These are phyloP conservation scores for Drosophila arizonae DNA, from an alignment of 1,140 invertebrate genomes.

Conservation along the genomic window DNA sequence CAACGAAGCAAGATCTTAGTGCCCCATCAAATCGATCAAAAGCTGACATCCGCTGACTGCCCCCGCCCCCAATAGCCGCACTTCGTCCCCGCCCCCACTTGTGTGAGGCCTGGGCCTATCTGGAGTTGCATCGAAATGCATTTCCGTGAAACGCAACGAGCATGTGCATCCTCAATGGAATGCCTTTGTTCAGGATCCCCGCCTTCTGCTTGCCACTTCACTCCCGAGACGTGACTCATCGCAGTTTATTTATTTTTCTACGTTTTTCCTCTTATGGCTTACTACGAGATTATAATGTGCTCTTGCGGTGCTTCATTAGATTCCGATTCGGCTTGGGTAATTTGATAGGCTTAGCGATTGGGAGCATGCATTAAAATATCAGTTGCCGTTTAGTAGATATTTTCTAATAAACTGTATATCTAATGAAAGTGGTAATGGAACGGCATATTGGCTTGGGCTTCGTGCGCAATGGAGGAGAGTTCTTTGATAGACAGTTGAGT, in stretches of 20 bases:
- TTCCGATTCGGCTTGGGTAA: constrained; percentile 46
- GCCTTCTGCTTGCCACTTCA: constrained; percentile 8
- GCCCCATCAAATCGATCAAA: constrained; percentile 66
- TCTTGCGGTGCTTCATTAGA: constrained; percentile 63
- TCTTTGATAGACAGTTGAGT: not conserved
- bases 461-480: no score
- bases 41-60: constrained; percentile 37
- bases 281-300: constrained; percentile 35
- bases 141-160: constrained; percentile 32
- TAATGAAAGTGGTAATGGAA: no score
- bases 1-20: constrained; percentile 50
- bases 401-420: not conserved
- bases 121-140: constrained; percentile 40
- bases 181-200: constrained; percentile 60
- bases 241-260: constrained; percentile 24
- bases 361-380: constrained; percentile 49
- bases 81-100: not conserved
- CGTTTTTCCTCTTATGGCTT: not conserved
- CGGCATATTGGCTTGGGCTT: no score
- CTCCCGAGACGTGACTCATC: constrained; percentile 63
- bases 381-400: constrained; percentile 54
- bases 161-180: constrained; percentile 71
- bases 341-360: constrained; percentile 42
- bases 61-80: not conserved
- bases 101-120: not conserved